phyloP scores from a whole-genome alignment of 2,888 invertebrate species.

The Acleris emargana region DNA sequence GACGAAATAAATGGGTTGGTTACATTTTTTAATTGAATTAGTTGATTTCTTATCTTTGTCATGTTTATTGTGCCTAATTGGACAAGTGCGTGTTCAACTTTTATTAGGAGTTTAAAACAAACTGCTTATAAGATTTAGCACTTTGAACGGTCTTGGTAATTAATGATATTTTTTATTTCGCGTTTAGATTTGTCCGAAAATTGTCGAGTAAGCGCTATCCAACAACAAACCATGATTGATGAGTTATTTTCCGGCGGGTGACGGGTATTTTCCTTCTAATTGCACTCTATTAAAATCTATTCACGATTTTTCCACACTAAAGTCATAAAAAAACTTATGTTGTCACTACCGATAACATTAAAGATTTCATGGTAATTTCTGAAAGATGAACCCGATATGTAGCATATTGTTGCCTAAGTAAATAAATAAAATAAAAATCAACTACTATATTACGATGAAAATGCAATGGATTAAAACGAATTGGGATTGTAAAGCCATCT shows the following conservation, averaged over 20 bases:
- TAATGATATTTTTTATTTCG: slow-evolving; percentile 25
- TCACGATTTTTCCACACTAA: slow-evolving; percentile 21
- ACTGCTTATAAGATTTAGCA: slow-evolving; percentile 1
- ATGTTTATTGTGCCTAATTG: too few relatives aligned
- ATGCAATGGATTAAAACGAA: too few relatives aligned
- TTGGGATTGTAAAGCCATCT: too few relatives aligned
- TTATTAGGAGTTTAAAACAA: background rate
- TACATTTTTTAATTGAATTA: too few relatives aligned
- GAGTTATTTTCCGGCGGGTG: slow-evolving; percentile 29
- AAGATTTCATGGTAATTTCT: background rate
- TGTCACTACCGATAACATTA: too few relatives aligned
- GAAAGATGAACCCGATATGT: too few relatives aligned
- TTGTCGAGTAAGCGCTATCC: slow-evolving; percentile 24
- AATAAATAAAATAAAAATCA: too few relatives aligned
- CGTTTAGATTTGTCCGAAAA: slow-evolving; percentile 33
- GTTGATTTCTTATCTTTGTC: too few relatives aligned
- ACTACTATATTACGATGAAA: too few relatives aligned
- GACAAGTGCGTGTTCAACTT: too few relatives aligned
- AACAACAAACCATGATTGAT: slow-evolving; percentile 33
- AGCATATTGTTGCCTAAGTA: too few relatives aligned
- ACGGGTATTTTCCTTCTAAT: slow-evolving; percentile 36
- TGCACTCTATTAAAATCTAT: slow-evolving; percentile 36
- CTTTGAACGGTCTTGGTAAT: slow-evolving; percentile 2
- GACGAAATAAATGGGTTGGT: too few relatives aligned
- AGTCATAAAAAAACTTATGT: background rate